phyloP scores from a whole-genome alignment of 2,797 vertebrate genomes.

The Nannoperca obscura region DNA sequence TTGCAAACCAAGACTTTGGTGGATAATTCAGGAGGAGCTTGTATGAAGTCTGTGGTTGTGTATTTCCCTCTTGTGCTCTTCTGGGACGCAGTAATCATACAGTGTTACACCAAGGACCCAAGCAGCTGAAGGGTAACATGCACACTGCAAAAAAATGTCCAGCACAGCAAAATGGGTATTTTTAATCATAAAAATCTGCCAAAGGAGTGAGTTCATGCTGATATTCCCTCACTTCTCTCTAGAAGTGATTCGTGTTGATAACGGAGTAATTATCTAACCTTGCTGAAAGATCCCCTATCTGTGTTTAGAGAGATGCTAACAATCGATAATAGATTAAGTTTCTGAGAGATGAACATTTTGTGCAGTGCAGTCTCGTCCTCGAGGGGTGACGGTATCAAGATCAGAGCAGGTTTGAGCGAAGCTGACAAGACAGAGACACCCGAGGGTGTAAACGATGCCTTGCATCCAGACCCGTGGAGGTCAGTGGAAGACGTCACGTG shows the following conservation, averaged over 20 bases:
- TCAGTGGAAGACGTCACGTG: conserved; percentile 56
- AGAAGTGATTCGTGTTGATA: not conserved
- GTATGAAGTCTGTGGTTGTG: conserved; percentile 20
- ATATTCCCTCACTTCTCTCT: not conserved
- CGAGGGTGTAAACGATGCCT: conserved; percentile 46
- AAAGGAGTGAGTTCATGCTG: not conserved
- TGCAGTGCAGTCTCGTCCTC: conserved; percentile 32
- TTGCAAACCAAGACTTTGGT: conserved; percentile 23
- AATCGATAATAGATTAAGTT: conserved; percentile 45
- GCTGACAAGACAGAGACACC: conserved; percentile 59
- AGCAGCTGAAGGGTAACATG: conserved; percentile 55
- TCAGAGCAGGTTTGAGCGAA: conserved; percentile 56
- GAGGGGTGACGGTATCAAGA: conserved; percentile 51
- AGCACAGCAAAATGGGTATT: not conserved
- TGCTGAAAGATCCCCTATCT: conserved; percentile 8
- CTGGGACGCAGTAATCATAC: conserved; percentile 28
- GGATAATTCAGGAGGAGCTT: conserved; percentile 7
- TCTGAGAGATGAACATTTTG: conserved; percentile 38
- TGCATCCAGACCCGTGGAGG: conserved; percentile 56
- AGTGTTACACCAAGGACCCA: conserved; percentile 41
- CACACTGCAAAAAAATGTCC: conserved; percentile 44
- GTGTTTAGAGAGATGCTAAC: conserved; percentile 13
- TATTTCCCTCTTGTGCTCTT: conserved; percentile 18
- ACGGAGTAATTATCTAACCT: conserved; percentile 4
- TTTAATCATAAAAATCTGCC: not conserved